Percentiles rank a stretch among this genome's conserved stretches.
Conservation (phyloP, 2,113 vertebrate species). For the Calonectris borealis region DNA sequence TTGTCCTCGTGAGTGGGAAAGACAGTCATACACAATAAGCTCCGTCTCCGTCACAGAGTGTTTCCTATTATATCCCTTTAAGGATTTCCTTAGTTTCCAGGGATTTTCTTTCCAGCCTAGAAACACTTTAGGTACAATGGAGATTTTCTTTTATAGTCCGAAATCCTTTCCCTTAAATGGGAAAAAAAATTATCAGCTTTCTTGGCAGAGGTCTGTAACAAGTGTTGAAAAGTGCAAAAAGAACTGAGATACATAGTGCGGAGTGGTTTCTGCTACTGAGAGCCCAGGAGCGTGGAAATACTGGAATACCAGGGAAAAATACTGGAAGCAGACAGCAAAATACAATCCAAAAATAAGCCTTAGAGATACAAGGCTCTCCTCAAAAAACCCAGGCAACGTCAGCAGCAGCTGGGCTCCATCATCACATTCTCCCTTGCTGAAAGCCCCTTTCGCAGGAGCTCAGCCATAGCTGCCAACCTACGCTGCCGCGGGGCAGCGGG, state of each 20-base stretch:
- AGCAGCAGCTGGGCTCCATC: not conserved
- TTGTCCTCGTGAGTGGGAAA: not conserved
- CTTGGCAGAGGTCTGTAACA: not conserved
- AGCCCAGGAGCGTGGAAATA: not conserved
- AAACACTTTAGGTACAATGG: not conserved
- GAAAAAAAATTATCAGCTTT: not conserved
- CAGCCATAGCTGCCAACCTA: not conserved
- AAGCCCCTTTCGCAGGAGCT: not conserved
- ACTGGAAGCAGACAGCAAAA: not conserved
- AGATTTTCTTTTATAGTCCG: not conserved
- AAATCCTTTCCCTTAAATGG: slow-evolving; percentile 14
- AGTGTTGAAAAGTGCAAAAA: not conserved
- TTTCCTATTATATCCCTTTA: not conserved
- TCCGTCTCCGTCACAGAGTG: not conserved
- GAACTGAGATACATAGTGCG: not conserved
- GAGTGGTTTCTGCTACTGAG: not conserved
- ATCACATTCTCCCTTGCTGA: not conserved
- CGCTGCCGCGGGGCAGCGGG: accelerated
- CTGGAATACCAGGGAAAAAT: not conserved
- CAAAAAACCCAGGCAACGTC: not conserved
- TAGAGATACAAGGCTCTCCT: not conserved
- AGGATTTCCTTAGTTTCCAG: slow-evolving; percentile 4
- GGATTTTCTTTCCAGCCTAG: not conserved
- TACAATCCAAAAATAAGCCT: not conserved
- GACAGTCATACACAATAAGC: not conserved